A percentile compares a stretch with the other conserved stretches of the same genome.
Conservation (phyloP, 2,888 invertebrate species). For the Graphium colonna region DNA sequence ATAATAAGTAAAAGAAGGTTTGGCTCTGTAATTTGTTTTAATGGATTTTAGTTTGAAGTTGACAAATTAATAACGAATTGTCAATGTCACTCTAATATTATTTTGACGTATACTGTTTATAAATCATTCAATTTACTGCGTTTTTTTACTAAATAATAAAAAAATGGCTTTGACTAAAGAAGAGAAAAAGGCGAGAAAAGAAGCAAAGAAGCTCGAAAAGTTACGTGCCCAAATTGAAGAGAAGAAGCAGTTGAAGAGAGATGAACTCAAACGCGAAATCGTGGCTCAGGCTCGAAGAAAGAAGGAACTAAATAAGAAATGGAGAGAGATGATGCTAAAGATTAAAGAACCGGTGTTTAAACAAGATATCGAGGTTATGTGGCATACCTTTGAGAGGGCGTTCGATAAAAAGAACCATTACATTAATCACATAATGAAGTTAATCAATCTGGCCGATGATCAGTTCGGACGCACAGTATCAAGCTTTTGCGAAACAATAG, state of each 20-base stretch:
- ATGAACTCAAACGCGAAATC: conserved; percentile 59
- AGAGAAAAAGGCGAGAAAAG: conserved; percentile 60
- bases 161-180: conserved; percentile 56
- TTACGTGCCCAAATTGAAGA: conserved; percentile 44
- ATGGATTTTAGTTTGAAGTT: too few species aligned
- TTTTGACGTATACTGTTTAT: conserved; percentile 3
- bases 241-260: conserved; percentile 48
- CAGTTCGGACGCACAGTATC: conserved; percentile 83
- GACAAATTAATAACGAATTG: too few species aligned
- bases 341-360: conserved; percentile 65
- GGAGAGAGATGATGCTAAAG: conserved; percentile 60
- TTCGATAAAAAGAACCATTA: conserved; percentile 80
- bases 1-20: too few species aligned
- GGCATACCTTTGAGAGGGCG: conserved; percentile 74
- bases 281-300: conserved; percentile 48
- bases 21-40: too few species aligned
- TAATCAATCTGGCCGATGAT: conserved; percentile 81
- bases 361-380: conserved; percentile 63
- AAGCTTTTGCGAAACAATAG: conserved; percentile 81
- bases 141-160: conserved; percentile 22
- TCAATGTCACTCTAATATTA: not conserved
- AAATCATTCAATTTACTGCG: not conserved
- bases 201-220: conserved; percentile 56
- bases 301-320: conserved; percentile 53
- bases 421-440: conserved; percentile 76